Conservation (phyloP, 2,797 vertebrate species). For the Clarias pachynema region DNA sequence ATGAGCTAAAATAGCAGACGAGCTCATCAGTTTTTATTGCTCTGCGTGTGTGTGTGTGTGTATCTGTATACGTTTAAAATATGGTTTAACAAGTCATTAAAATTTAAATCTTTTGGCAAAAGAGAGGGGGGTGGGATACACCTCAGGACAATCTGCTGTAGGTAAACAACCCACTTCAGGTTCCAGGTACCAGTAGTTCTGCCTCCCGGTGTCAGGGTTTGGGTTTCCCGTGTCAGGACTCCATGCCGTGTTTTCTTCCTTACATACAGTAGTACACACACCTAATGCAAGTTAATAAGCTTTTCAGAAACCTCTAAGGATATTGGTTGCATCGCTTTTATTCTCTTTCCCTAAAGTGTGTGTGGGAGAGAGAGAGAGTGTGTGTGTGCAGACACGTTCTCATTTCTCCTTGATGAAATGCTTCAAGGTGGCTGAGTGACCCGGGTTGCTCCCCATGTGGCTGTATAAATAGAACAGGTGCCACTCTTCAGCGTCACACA, state of each 20-base stretch:
- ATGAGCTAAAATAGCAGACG: no score
- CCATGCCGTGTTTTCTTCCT: background rate
- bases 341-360: background rate
- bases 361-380: background rate
- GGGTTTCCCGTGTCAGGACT: background rate
- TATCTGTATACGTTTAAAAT: background rate
- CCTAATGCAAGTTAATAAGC: background rate
- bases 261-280: background rate
- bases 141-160: background rate
- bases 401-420: constrained; percentile 47
- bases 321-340: background rate
- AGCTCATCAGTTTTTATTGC: no score
- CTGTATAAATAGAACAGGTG: constrained; percentile 56
- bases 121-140: no score
- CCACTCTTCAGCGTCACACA: constrained; percentile 48
- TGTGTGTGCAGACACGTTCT: constrained; percentile 5
- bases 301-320: background rate
- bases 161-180: background rate
- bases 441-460: constrained; percentile 46
- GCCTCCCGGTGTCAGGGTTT: background rate
- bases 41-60: no score
- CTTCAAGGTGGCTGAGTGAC: constrained; percentile 50
- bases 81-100: background rate
- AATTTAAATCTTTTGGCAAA: background rate
- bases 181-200: no score